Evolutionary conservation across 2,888 invertebrate species (phyloP).

Genomic region (Rambutsinella grinnellia): DNA sequence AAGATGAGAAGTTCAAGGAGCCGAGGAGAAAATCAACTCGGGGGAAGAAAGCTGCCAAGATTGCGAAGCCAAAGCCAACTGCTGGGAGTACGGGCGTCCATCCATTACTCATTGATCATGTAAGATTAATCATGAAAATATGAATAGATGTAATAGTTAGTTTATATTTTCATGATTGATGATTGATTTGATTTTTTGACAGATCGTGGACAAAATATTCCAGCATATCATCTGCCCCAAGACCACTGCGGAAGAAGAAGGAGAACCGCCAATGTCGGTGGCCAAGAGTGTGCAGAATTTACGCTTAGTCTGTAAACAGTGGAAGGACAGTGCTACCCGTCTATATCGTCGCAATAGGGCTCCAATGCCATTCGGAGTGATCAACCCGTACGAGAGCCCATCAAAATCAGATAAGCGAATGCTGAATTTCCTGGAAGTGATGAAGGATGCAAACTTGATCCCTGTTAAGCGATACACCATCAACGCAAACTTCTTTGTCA

Average conservation of each 20-base stretch:
- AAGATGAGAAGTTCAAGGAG: neutral
- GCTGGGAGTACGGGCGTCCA: neutral
- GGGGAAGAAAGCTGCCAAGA: neutral
- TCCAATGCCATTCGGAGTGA: slow-evolving; percentile 12
- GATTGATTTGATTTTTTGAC: neutral
- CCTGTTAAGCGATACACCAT: slow-evolving; percentile 27
- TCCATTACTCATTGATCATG: slow-evolving; percentile 37
- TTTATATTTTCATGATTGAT: neutral
- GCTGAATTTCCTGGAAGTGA: slow-evolving; percentile 17
- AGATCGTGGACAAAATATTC: slow-evolving; percentile 33
- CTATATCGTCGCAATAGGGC: slow-evolving; percentile 16
- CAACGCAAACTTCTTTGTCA: slow-evolving; percentile 23
- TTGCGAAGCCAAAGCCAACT: neutral
- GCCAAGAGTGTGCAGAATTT: neutral
- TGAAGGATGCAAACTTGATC: slow-evolving; percentile 12
- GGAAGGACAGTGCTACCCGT: slow-evolving; percentile 27
- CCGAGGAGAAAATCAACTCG: neutral
- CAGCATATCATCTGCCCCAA: slow-evolving; percentile 17
- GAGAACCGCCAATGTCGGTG: neutral
- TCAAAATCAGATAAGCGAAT: slow-evolving; percentile 23
- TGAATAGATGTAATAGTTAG: neutral
- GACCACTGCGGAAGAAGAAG: slow-evolving; percentile 1
- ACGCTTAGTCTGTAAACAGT: slow-evolving; percentile 27
- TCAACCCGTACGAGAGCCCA: neutral
- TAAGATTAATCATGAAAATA: slow-evolving; percentile 8